These are phyloP conservation scores for Trissonchulus sp. DNA, from an alignment of 2,888 invertebrate species.

Conservation along the genomic window DNA sequence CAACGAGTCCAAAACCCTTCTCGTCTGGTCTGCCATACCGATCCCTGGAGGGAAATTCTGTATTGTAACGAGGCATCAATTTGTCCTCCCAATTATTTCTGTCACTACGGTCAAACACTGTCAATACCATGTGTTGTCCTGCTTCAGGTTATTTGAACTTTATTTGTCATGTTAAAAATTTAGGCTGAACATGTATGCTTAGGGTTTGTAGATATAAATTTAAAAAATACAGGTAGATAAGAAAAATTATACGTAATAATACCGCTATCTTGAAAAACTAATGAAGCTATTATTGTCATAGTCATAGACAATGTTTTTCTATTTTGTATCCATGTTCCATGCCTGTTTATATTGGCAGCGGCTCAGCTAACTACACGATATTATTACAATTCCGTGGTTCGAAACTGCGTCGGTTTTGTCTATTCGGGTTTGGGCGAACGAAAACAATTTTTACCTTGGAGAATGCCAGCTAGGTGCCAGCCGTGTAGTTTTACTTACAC, in stretches of 20 bases:
- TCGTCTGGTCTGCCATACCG: constrained; percentile 29
- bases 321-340: constrained; percentile 34
- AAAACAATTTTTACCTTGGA: constrained; percentile 34
- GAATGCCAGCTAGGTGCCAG: constrained; percentile 27
- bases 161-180: too few species aligned
- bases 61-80: constrained; percentile 17
- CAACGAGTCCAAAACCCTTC: constrained; percentile 27
- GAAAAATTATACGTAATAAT: too few species aligned
- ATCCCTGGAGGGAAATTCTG: constrained; percentile 7
- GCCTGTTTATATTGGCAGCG: constrained; percentile 32
- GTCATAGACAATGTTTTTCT: too few species aligned
- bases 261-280: too few species aligned
- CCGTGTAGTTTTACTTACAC: constrained; percentile 18
- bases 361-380: constrained; percentile 31
- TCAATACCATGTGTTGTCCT: constrained; percentile 31
- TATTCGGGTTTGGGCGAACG: constrained; percentile 37
- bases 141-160: neutral
- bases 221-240: too few species aligned
- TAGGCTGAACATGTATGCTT: too few species aligned
- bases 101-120: constrained; percentile 29
- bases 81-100: constrained; percentile 30
- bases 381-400: constrained; percentile 29
- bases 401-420: constrained; percentile 31
- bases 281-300: too few species aligned
- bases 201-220: too few species aligned